phyloP scores from a whole-genome alignment of 2,797 vertebrate genomes.

The Sebastes taczanowskii region DNA sequence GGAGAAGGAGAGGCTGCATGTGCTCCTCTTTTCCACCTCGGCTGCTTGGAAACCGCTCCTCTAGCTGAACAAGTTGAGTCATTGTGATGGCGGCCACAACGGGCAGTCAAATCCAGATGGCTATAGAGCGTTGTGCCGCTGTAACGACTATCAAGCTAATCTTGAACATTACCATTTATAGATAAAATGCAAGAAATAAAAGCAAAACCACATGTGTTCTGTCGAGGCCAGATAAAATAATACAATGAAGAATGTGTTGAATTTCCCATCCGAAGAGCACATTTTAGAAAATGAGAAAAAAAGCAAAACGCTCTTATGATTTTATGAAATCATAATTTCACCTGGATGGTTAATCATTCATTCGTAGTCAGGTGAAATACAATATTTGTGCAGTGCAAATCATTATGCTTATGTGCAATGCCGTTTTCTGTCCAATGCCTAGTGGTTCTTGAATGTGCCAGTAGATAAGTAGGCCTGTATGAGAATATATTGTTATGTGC shows the following conservation, averaged over 20 bases:
- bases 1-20: conserved; percentile 7
- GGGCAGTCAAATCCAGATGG: conserved; percentile 59
- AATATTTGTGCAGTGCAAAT: background rate
- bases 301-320: background rate
- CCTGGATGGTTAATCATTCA: background rate
- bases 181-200: background rate
- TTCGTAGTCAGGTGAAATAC: background rate
- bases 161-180: background rate
- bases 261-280: background rate
- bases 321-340: background rate
- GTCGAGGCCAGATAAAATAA: background rate
- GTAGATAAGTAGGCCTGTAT: background rate
- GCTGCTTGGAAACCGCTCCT: conserved; percentile 56
- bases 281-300: background rate
- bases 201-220: background rate
- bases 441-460: background rate
- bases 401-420: background rate
- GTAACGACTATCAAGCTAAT: background rate
- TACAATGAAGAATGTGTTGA: background rate
- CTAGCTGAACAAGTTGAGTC: conserved; percentile 65
- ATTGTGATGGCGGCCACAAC: conserved; percentile 48
- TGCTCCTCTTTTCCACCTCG: conserved; percentile 20
- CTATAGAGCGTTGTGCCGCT: conserved; percentile 1
- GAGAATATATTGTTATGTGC: background rate
- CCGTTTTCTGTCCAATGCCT: background rate